These are phyloP conservation scores for Rostratula benghalensis DNA, from an alignment of 2,113 vertebrate species.

Conservation along the genomic window DNA sequence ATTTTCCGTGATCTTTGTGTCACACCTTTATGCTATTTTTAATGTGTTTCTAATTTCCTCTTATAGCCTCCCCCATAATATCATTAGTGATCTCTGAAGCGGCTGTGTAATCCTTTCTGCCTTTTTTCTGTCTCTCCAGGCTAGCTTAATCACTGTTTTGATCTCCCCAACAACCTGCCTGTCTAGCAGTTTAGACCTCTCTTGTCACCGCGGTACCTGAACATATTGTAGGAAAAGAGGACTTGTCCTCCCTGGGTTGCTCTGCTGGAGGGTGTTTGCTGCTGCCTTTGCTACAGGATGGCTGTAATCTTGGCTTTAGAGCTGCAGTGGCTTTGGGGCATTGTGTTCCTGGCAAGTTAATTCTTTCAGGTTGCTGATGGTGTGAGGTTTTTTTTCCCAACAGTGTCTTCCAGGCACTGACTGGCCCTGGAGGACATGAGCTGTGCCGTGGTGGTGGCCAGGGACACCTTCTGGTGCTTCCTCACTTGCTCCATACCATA, in stretches of 20 bases:
- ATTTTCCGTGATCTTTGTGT: constrained; percentile 38
- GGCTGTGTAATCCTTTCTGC: neutral
- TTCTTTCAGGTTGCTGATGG: neutral
- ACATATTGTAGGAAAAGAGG: neutral
- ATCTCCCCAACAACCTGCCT: neutral
- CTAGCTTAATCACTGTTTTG: neutral
- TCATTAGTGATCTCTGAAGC: neutral
- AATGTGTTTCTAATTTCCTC: constrained; percentile 55
- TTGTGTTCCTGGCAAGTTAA: neutral
- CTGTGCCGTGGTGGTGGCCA: neutral
- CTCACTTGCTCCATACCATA: neutral
- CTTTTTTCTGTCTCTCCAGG: neutral
- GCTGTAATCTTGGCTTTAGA: neutral
- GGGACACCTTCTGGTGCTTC: neutral
- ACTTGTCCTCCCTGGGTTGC: neutral
- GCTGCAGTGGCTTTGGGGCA: neutral
- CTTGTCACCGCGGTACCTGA: neutral
- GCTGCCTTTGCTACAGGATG: neutral
- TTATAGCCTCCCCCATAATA: neutral
- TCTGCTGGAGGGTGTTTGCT: neutral
- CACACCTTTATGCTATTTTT: constrained; percentile 40
- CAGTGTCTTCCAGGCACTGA: neutral
- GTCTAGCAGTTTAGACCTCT: neutral
- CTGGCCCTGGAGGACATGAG: neutral
- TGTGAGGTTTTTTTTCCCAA: neutral